A percentile compares a stretch with the other conserved stretches of the same genome.
Conservation (phyloP, 1,140 invertebrate genomes). For the Leptonema lineaticorne region DNA sequence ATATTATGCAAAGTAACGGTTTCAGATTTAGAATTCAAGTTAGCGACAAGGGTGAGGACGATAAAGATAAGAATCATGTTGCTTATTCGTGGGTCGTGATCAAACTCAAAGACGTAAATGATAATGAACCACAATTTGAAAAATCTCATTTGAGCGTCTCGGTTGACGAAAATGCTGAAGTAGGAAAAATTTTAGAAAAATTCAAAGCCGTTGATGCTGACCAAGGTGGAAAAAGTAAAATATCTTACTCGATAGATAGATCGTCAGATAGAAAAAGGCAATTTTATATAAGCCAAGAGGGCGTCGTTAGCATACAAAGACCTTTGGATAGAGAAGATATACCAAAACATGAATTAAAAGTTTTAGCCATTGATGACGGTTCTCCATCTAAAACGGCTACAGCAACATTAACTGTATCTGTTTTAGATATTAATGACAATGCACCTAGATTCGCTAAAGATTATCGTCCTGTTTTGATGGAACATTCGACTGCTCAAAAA, state of each 20-base stretch:
- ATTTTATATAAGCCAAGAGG: constrained; percentile 61
- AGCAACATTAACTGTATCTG: constrained; percentile 64
- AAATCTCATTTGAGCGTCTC: constrained; percentile 62
- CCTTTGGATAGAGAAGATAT: constrained; percentile 59
- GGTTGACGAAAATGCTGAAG: constrained; percentile 63
- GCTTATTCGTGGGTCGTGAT: constrained; percentile 67
- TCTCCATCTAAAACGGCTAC: constrained; percentile 65
- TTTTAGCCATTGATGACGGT: constrained; percentile 66
- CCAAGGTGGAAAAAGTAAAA: constrained; percentile 58
- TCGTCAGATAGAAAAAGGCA: constrained; percentile 61
- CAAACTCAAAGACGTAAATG: constrained; percentile 63
- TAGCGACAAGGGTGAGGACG: constrained; percentile 58
- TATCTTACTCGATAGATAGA: constrained; percentile 62
- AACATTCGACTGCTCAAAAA: constrained; percentile 61
- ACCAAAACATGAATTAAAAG: constrained; percentile 61
- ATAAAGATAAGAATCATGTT: constrained; percentile 63
- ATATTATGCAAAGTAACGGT: constrained; percentile 59
- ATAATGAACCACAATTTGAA: constrained; percentile 64
- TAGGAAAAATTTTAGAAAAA: constrained; percentile 62
- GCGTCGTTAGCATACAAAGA: constrained; percentile 62
- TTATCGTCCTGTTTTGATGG: constrained; percentile 64
- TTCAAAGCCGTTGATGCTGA: constrained; percentile 66
- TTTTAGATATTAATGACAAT: constrained; percentile 71
- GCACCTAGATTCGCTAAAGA: constrained; percentile 59
- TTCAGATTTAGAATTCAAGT: constrained; percentile 64